phyloP scores from a whole-genome alignment of 2,797 vertebrate genomes.

The Silurus aristotelis region DNA sequence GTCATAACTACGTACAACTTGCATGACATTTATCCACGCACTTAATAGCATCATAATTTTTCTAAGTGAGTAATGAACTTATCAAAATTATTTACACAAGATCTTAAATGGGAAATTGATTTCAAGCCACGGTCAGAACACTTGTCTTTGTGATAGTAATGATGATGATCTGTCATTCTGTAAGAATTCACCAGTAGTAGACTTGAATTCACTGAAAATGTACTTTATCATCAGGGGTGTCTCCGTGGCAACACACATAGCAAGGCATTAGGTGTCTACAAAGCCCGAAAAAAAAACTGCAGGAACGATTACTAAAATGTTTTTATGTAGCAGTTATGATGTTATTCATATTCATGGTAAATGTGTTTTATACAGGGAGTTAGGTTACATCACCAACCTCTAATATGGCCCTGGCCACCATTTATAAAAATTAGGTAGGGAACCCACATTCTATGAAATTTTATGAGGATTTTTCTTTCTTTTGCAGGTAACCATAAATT shows the following conservation, averaged over 20 bases:
- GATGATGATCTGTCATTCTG: not conserved
- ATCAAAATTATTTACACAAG: not conserved
- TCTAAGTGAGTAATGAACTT: conserved; percentile 20
- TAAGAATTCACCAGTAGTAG: not conserved
- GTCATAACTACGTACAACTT: conserved; percentile 6
- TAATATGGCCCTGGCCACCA: not conserved
- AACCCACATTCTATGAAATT: not conserved
- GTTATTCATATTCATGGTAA: not conserved
- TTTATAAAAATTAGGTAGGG: not conserved
- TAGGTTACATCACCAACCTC: not conserved
- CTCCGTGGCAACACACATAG: not conserved
- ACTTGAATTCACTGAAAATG: not conserved
- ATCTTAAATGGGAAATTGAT: not conserved
- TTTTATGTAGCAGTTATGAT: not conserved
- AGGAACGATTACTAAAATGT: not conserved
- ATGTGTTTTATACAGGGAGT: not conserved
- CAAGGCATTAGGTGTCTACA: not conserved
- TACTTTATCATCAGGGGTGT: not conserved
- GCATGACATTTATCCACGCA: conserved; percentile 3
- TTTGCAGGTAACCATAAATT: not conserved
- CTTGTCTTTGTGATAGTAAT: not conserved
- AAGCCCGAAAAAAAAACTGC: not conserved
- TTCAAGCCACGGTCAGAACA: not conserved
- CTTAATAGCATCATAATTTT: conserved; percentile 19
- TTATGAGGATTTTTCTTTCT: not conserved